phyloP scores from a whole-genome alignment of 2,888 invertebrate genomes.

The Polylopha cassiicola region DNA sequence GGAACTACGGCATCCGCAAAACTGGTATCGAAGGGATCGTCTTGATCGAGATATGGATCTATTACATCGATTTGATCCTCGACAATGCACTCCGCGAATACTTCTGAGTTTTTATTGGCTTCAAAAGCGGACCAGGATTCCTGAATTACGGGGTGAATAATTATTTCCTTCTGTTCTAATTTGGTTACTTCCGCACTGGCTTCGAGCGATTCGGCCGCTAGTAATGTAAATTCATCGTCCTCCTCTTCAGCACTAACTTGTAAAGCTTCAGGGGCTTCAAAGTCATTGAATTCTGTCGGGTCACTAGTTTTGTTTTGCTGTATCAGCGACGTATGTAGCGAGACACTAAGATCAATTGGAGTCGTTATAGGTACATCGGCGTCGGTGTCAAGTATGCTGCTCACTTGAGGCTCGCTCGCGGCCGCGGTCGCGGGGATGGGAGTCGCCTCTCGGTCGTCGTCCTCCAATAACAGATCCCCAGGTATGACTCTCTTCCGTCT shows the following conservation, averaged over 20 bases:
- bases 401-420: constrained; percentile 80
- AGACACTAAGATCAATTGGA: constrained; percentile 84
- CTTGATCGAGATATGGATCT: constrained; percentile 75
- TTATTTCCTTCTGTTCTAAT: constrained; percentile 60
- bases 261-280: constrained; percentile 25
- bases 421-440: constrained; percentile 36
- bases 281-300: constrained; percentile 28
- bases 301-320: constrained; percentile 56
- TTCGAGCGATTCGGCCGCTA: constrained; percentile 86
- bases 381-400: constrained; percentile 86
- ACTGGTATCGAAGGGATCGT: constrained; percentile 91
- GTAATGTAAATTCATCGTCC: constrained; percentile 85
- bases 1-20: constrained; percentile 87
- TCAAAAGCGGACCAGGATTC: constrained; percentile 83
- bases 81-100: constrained; percentile 64
- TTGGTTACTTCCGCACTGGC: constrained; percentile 73
- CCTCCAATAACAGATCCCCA: constrained; percentile 82
- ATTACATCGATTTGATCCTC: constrained; percentile 67
- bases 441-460: constrained; percentile 56
- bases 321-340: constrained; percentile 75
- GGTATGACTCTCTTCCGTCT: constrained; percentile 79
- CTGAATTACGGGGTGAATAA: constrained; percentile 62
- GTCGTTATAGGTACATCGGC: constrained; percentile 81
- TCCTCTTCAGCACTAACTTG: constrained; percentile 74
- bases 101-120: constrained; percentile 66